phyloP scores from a whole-genome alignment of 2,797 vertebrate genomes.

The Chelmon rostratus region DNA sequence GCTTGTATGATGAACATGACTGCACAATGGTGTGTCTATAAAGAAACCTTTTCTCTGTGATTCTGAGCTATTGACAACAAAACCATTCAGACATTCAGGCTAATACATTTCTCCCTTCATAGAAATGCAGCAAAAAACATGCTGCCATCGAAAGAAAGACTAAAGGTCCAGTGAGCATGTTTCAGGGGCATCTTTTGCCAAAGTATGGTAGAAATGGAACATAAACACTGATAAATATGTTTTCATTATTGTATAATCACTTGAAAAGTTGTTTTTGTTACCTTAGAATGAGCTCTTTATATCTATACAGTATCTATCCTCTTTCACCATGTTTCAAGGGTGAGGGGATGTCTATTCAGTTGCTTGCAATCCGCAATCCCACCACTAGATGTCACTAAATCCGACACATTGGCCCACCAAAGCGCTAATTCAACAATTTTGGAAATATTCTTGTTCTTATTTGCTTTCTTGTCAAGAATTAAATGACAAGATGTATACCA shows the following conservation, averaged over 20 bases:
- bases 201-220: no score
- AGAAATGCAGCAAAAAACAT: neutral
- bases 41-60: neutral
- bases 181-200: no score
- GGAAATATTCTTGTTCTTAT: neutral
- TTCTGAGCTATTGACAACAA: neutral
- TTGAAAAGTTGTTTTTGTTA: no score
- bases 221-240: no score
- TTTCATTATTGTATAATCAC: no score
- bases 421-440: neutral
- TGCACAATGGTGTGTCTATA: neutral
- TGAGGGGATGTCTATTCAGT: no score
- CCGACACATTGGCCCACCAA: neutral
- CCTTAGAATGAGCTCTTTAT: no score
- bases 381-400: no score
- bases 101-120: neutral
- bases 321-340: no score
- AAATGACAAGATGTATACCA: neutral
- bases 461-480: neutral
- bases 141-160: neutral
- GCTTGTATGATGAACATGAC: slow-evolving; percentile 5
- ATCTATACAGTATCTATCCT: no score
- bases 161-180: no score
- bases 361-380: no score
- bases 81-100: slow-evolving; percentile 6